Evolutionary conservation across 1,140 invertebrate species (phyloP).

Genomic region (Centruroides vittatus): DNA sequence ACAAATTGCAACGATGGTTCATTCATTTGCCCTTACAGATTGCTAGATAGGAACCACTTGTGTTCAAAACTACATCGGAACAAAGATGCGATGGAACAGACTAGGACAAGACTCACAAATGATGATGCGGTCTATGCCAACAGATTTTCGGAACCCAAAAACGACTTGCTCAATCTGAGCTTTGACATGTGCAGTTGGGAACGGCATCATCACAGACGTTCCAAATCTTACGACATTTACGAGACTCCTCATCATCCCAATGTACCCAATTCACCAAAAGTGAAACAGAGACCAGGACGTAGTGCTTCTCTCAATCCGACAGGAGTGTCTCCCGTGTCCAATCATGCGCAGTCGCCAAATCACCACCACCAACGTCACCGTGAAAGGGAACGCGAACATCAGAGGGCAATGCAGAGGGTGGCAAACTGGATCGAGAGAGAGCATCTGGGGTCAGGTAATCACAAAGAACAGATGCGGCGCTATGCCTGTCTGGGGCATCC

Average conservation of each 20-base stretch:
- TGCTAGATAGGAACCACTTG: conserved; percentile 13
- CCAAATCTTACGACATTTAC: conserved; percentile 20
- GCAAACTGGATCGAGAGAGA: conserved; percentile 34
- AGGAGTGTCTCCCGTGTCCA: conserved; percentile 20
- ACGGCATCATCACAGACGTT: conserved; percentile 15
- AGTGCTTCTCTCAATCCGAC: conserved; percentile 11
- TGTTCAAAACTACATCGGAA: conserved; percentile 10
- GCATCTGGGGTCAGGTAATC: conserved; percentile 22
- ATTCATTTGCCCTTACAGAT: conserved; percentile 12
- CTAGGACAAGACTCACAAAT: no score
- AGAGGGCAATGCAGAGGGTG: conserved; percentile 49
- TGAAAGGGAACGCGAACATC: conserved; percentile 49
- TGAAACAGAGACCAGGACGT: conserved; percentile 15
- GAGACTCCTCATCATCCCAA: conserved; percentile 22
- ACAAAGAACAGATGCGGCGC: conserved; percentile 5
- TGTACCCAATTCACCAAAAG: conserved; percentile 22
- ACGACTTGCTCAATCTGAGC: conserved; percentile 13
- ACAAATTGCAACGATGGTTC: conserved; percentile 13
- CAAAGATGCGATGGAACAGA: not conserved
- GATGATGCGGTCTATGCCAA: no score
- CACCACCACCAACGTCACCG: conserved; percentile 47
- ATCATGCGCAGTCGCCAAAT: conserved; percentile 1
- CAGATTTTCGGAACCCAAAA: not conserved
- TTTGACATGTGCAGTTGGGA: conserved; percentile 16
- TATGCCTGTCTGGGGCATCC: conserved; percentile 2